Evolutionary conservation across 2,888 invertebrate species (phyloP).

Genomic region (Notocelia uddmanniana): DNA sequence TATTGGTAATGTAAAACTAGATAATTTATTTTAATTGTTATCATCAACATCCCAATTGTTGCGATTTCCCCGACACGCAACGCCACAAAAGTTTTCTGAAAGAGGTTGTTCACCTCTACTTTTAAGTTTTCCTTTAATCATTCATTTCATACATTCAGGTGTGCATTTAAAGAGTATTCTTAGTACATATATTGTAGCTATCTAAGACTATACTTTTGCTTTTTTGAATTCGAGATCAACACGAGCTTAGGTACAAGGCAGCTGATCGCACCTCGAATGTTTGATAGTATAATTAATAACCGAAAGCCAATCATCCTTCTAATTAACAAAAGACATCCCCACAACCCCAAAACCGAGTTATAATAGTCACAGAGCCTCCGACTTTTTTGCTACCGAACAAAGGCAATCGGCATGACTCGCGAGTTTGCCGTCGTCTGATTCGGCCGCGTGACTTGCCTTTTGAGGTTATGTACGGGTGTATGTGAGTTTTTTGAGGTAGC

Average conservation of each 20-base stretch:
- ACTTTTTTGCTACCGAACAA: slow-evolving; percentile 45
- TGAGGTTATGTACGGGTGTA: slow-evolving; percentile 30
- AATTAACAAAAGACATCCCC: slow-evolving; percentile 33
- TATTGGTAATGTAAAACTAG: no score
- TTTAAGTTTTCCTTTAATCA: no score
- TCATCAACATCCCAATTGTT: no score
- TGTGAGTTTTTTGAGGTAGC: slow-evolving; percentile 37
- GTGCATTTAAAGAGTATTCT: no score
- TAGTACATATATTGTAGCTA: no score
- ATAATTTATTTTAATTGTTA: no score
- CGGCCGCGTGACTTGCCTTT: slow-evolving; percentile 39
- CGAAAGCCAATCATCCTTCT: slow-evolving; percentile 7
- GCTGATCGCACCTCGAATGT: neutral
- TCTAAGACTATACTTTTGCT: no score
- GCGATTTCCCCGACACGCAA: no score
- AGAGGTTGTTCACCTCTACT: no score
- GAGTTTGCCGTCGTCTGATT: slow-evolving; percentile 32
- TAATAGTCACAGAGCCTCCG: slow-evolving; percentile 7
- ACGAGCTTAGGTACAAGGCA: neutral
- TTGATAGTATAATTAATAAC: slow-evolving; percentile 9
- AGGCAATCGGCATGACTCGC: slow-evolving; percentile 37
- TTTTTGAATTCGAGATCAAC: neutral
- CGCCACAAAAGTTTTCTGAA: no score
- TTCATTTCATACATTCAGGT: no score
- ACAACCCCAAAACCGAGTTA: slow-evolving; percentile 29